A percentile compares a stretch with the other conserved stretches of the same genome.
Conservation (phyloP, 1,140 invertebrate species). For the Amyelois transitella region DNA sequence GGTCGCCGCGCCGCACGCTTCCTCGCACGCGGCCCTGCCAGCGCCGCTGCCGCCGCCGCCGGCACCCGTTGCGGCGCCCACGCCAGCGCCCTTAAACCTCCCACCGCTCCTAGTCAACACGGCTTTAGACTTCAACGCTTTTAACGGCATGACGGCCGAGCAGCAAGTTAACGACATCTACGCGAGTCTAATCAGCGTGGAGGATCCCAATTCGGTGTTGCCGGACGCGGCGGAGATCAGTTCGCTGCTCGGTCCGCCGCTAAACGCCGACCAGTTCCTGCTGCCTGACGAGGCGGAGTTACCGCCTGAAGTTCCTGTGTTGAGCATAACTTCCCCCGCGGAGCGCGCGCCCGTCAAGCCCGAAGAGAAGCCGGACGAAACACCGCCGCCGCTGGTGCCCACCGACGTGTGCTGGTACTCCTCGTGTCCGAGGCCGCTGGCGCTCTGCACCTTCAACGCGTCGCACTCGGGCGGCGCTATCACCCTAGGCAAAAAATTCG, state of each 20-base stretch:
- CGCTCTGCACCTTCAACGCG: constrained; percentile 67
- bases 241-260: constrained; percentile 46
- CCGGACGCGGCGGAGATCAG: constrained; percentile 50
- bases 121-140: constrained; percentile 39
- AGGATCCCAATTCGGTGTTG: constrained; percentile 40
- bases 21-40: constrained; percentile 15
- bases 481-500: constrained; percentile 58
- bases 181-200: constrained; percentile 48
- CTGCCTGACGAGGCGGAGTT: constrained; percentile 45
- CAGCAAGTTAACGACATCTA: constrained; percentile 63
- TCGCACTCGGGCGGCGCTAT: constrained; percentile 62
- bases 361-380: constrained; percentile 38
- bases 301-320: constrained; percentile 23
- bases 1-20: constrained; percentile 7
- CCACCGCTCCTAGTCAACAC: constrained; percentile 50
- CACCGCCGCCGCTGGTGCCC: constrained; percentile 36
- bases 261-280: constrained; percentile 38
- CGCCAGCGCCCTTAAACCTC: constrained; percentile 19
- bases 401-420: constrained; percentile 67
- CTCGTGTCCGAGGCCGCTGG: constrained; percentile 59
- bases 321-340: constrained; percentile 26
- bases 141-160: constrained; percentile 53
- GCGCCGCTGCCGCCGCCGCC: constrained; percentile 18
- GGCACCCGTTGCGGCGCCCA: constrained; percentile 3
- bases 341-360: constrained; percentile 16